phyloP scores from a whole-genome alignment of 2,888 invertebrate species.

The Napeogenes sylphis region DNA sequence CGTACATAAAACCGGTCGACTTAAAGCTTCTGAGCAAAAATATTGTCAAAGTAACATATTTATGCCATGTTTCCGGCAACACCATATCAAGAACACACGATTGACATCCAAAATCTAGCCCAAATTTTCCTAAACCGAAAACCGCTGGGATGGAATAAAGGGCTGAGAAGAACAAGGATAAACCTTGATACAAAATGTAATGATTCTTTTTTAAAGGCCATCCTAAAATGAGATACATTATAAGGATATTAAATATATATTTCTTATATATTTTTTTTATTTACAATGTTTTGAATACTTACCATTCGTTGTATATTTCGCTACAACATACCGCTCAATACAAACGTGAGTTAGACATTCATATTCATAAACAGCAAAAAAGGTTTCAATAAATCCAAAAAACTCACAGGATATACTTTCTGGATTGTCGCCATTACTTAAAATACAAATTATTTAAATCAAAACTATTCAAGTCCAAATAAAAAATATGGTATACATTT shows the following conservation, averaged over 20 bases:
- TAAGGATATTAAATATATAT: background rate
- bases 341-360: slow-evolving; percentile 66
- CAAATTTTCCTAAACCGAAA: slow-evolving; percentile 59
- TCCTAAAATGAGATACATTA: slow-evolving; percentile 45
- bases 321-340: slow-evolving; percentile 67
- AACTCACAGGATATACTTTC: slow-evolving; percentile 47
- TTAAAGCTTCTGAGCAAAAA: slow-evolving; percentile 59
- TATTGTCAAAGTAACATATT: slow-evolving; percentile 47
- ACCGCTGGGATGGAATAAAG: slow-evolving; percentile 59
- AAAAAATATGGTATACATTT: too few relatives aligned
- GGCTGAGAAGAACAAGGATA: slow-evolving; percentile 53
- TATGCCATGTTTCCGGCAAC: slow-evolving; percentile 48
- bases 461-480: background rate
- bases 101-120: slow-evolving; percentile 60
- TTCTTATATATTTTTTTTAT: background rate
- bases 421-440: slow-evolving; percentile 40
- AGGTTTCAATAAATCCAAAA: slow-evolving; percentile 59
- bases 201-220: slow-evolving; percentile 54
- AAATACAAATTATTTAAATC: slow-evolving; percentile 10
- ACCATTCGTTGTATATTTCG: slow-evolving; percentile 63
- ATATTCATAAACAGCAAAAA: slow-evolving; percentile 66
- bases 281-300: slow-evolving; percentile 26
- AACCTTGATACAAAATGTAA: slow-evolving; percentile 49
- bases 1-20: slow-evolving; percentile 62
- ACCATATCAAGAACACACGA: slow-evolving; percentile 63